phyloP scores from a whole-genome alignment of 2,888 invertebrate genomes.

The Ophioninae sp. region DNA sequence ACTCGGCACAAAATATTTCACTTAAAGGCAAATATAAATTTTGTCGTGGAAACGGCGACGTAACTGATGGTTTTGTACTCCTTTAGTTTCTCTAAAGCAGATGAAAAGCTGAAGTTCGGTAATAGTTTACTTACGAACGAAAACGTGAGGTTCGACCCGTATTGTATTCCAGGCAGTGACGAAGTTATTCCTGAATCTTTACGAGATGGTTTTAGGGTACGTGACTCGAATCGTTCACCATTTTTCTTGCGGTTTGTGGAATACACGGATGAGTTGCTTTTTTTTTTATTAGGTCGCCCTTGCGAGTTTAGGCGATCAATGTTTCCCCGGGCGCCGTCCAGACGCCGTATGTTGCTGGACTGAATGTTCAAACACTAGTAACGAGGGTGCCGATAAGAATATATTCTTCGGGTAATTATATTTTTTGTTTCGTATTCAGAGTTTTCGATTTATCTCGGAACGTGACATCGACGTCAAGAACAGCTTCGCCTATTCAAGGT shows the following conservation, averaged over 20 bases:
- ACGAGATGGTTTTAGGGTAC: constrained; percentile 64
- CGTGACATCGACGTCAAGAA: not conserved
- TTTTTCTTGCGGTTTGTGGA: not conserved
- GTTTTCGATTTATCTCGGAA: not conserved
- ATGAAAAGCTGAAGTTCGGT: constrained; percentile 61
- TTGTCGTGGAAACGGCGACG: not conserved
- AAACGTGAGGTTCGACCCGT: constrained; percentile 40
- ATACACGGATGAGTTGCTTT: not conserved
- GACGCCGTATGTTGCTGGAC: constrained; percentile 70
- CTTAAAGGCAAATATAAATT: not conserved
- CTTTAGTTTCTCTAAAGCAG: constrained; percentile 69
- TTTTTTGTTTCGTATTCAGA: not conserved
- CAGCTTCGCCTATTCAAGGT: not conserved
- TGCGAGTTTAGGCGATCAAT: constrained; percentile 64
- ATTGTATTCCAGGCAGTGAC: constrained; percentile 69
- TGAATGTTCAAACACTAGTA: constrained; percentile 66
- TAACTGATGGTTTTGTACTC: not conserved
- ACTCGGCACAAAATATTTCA: not conserved
- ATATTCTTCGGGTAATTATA: constrained; percentile 70
- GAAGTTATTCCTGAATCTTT: constrained; percentile 65
- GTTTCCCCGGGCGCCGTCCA: constrained; percentile 68
- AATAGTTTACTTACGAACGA: constrained; percentile 53
- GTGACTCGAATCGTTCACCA: constrained; percentile 18
- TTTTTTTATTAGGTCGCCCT: constrained; percentile 58
- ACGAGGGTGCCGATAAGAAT: constrained; percentile 65